phyloP scores from a whole-genome alignment of 2,888 invertebrate genomes.

The Diaphora mendica region DNA sequence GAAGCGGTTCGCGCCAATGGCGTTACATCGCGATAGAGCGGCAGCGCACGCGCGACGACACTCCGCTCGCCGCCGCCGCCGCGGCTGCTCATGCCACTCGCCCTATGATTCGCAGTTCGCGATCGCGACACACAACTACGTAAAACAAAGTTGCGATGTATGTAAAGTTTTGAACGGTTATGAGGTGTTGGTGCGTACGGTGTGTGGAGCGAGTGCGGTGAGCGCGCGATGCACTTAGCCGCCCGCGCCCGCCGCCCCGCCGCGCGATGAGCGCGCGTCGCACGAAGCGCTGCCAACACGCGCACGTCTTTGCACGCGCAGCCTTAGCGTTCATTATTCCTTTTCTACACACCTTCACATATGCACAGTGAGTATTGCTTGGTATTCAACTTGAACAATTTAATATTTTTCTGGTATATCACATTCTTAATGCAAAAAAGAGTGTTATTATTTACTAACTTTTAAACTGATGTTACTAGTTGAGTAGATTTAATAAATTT shows the following conservation, averaged over 20 bases:
- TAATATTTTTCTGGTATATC: background rate
- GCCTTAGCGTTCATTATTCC: slow-evolving; percentile 57
- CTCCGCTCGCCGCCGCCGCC: slow-evolving; percentile 70
- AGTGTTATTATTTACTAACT: background rate
- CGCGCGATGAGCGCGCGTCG: slow-evolving; percentile 82
- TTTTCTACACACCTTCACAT: slow-evolving; percentile 62
- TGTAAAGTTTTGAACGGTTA: slow-evolving; percentile 15
- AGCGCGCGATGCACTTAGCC: slow-evolving; percentile 73
- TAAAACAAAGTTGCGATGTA: slow-evolving; percentile 14
- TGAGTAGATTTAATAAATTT: background rate
- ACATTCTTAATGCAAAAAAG: background rate
- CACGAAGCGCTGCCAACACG: slow-evolving; percentile 62
- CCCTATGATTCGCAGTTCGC: slow-evolving; percentile 52
- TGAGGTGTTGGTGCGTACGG: slow-evolving; percentile 35
- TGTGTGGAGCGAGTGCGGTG: slow-evolving; percentile 58
- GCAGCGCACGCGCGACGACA: slow-evolving; percentile 84
- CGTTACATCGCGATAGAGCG: slow-evolving; percentile 39
- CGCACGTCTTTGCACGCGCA: slow-evolving; percentile 58
- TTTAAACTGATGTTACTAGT: background rate
- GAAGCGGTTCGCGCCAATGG: slow-evolving; percentile 55
- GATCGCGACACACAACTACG: slow-evolving; percentile 54
- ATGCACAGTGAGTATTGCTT: slow-evolving; percentile 73
- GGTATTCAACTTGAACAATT: background rate
- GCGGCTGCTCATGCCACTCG: slow-evolving; percentile 71
- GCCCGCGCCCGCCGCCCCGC: slow-evolving; percentile 65